Base-by-base conservation (phyloP, 1,140 invertebrate species). In the Aradophagus sp. region DNA sequence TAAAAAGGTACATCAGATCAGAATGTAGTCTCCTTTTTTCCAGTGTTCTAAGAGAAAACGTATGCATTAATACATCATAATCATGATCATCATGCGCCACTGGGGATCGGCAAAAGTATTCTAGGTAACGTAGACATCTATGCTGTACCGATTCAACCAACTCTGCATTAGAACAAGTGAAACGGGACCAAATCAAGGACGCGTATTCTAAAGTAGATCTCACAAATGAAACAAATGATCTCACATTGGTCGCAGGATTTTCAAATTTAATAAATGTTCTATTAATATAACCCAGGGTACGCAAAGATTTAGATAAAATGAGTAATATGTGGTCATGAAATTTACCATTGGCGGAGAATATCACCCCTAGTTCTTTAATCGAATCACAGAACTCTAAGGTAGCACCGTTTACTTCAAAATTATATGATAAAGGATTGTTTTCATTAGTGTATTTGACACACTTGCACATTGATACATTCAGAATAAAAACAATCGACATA, bases 271-370 rank as follows among this genome's bases (percentile, higher is more conserved):
- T 34, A 2, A 35, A 34, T 1, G 19, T 13, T 8, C 38, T 19
- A 27, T 42, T 42, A 14, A 42, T 42, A 10, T 14, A 42, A 7
- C 38, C 38, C 12, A 48, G 10, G 6, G 19, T 23, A n/a, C 44
- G 16, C 5, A 48, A 23, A 0, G 44, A 34, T 31, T 35, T 48
- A 23, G 19, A 34, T 10, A 20, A 16, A 1, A 35, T 35, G 0
- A 13, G 8, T 1, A 4, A 20, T 13, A 42, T 15, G n/a, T 42
- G 38, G 2, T 42, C 23, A 27, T 14, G 26, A 15, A 42, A 42
- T 42, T 42, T 42, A 14, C 38, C 38, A 27, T 42, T 42, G 4
- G 19, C 13, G 6, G 23, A 42, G 13, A 42, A 26, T 12, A 23
- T 20, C n/a, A 48, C 31, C 7, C 31, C 31, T 14, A 48, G 15